Conservation (phyloP, 92 coral and sea anemone species). For the Zoanthus sansibaricus region DNA sequence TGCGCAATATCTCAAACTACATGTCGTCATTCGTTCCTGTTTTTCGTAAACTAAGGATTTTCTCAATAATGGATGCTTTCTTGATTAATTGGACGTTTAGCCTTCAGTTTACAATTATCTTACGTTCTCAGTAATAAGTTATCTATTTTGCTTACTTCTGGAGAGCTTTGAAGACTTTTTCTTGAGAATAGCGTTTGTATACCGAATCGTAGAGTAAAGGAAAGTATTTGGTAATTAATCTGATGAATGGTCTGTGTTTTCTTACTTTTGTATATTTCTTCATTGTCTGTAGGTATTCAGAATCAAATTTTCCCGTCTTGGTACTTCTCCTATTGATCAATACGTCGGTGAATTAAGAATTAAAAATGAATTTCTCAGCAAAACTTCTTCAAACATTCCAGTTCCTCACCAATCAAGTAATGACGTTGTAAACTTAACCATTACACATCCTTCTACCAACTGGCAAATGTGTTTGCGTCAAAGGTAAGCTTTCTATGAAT, state of each 20-base stretch:
- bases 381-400: neutral
- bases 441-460: neutral
- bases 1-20: too few relatives aligned
- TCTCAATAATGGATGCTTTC: too few relatives aligned
- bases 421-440: neutral
- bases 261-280: too few relatives aligned
- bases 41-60: too few relatives aligned
- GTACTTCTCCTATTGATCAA: neutral
- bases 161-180: neutral
- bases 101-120: too few relatives aligned
- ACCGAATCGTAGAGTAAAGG: too few relatives aligned
- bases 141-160: neutral
- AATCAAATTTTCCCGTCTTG: slow-evolving; percentile 8
- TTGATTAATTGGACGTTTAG: too few relatives aligned
- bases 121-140: too few relatives aligned
- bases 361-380: neutral
- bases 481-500: neutral
- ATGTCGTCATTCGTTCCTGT: too few relatives aligned
- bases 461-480: slow-evolving; percentile 34
- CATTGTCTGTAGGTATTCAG: slow-evolving; percentile 14
- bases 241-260: too few relatives aligned
- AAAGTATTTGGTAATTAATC: too few relatives aligned
- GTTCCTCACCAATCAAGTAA: neutral
- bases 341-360: slow-evolving; percentile 3
- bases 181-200: too few relatives aligned